A percentile compares a stretch with the other conserved stretches of the same genome.
phyloP scores from a whole-genome alignment of 2,113 vertebrate genomes.

The Psittacula cyanocephala region DNA sequence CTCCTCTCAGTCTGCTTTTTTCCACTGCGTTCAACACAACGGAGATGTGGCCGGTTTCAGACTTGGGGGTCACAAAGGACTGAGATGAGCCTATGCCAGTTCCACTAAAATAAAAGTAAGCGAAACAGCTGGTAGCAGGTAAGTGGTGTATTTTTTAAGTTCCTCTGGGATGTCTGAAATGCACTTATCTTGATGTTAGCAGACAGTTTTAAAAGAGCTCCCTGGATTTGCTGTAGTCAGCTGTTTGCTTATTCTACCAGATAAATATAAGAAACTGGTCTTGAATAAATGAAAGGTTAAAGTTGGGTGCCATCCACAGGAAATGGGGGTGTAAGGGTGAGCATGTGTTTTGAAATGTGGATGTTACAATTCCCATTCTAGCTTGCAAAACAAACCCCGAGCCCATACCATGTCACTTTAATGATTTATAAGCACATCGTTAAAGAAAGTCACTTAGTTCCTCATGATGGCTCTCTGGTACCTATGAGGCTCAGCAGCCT shows the following conservation, averaged over 20 bases:
- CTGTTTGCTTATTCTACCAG: constrained; percentile 18
- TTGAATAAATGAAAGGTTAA: constrained; percentile 48
- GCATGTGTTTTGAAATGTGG: constrained; percentile 41
- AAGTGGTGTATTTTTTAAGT: not conserved
- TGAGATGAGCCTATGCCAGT: not conserved
- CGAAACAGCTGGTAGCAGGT: constrained; percentile 1
- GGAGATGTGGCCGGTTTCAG: not conserved
- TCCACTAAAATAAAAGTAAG: not conserved
- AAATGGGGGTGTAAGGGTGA: constrained; percentile 3
- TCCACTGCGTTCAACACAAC: not conserved
- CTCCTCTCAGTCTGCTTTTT: not conserved
- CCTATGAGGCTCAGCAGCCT: not conserved
- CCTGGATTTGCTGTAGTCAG: not conserved
- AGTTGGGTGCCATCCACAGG: constrained; percentile 36
- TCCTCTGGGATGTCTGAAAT: constrained; percentile 31
- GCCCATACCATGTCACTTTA: not conserved
- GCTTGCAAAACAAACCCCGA: constrained; percentile 52
- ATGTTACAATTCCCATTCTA: constrained; percentile 48
- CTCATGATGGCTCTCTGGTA: not conserved
- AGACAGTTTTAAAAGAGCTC: not conserved
- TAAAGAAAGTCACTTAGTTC: not conserved
- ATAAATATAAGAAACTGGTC: not conserved
- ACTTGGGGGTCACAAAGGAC: not conserved
- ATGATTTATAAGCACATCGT: constrained; percentile 41
- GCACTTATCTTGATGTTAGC: constrained; percentile 16